Percentiles rank a stretch among this genome's conserved stretches.
phyloP scores from a whole-genome alignment of 2,888 invertebrate genomes.

The Watsonalla binaria region DNA sequence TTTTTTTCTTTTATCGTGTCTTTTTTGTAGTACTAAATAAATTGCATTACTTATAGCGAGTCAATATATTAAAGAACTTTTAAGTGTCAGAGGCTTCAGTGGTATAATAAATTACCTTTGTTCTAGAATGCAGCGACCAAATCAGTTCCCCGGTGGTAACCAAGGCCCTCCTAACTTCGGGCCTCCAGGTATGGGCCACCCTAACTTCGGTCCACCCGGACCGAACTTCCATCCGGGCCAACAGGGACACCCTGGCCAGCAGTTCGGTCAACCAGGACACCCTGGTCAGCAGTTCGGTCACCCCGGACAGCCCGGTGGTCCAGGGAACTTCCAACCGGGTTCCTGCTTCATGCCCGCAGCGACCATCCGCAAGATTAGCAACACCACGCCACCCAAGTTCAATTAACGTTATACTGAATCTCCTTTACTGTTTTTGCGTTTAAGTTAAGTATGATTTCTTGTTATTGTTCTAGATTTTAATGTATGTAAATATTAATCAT shows the following conservation, averaged over 20 bases:
- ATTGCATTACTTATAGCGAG: no score
- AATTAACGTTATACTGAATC: conserved; percentile 12
- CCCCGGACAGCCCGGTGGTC: conserved; percentile 14
- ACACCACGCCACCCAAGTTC: conserved; percentile 37
- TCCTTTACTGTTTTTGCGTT: conserved; percentile 5
- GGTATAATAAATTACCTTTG: not conserved
- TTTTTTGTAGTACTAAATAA: no score
- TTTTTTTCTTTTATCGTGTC: no score
- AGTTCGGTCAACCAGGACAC: conserved; percentile 8
- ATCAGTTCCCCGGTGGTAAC: conserved; percentile 6
- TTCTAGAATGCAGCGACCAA: conserved; percentile 54
- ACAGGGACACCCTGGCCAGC: conserved; percentile 10
- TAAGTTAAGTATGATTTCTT: conserved; percentile 15
- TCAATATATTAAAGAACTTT: no score
- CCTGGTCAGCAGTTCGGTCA: conserved; percentile 37
- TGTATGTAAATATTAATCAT: not conserved
- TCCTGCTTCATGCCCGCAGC: conserved; percentile 52
- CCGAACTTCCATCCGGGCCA: conserved; percentile 6
- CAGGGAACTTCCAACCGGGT: conserved; percentile 26
- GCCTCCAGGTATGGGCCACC: conserved; percentile 17
- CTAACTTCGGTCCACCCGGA: conserved; percentile 14
- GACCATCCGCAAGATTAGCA: conserved; percentile 42
- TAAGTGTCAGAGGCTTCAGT: not conserved
- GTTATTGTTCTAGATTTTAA: not conserved
- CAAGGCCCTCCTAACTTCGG: conserved; percentile 16